phyloP scores from a whole-genome alignment of 2,797 vertebrate species.

The Micropoecilia bifurca region DNA sequence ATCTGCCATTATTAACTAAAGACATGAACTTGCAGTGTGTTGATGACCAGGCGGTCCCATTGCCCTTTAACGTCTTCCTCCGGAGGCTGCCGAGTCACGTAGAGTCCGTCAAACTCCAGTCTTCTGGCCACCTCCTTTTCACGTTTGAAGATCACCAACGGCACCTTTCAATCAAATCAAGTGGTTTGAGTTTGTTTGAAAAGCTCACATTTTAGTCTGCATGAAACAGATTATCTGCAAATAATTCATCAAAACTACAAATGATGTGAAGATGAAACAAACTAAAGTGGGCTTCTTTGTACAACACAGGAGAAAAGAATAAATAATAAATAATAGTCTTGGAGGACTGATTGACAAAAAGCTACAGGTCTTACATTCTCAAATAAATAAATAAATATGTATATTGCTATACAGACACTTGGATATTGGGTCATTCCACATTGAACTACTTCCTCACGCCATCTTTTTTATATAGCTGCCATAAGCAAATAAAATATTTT shows the following conservation, averaged over 20 bases:
- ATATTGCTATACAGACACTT: background rate
- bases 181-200: background rate
- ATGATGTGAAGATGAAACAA: background rate
- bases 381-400: background rate
- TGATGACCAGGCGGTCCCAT: constrained; percentile 94
- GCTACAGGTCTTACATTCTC: background rate
- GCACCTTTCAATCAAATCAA: constrained; percentile 82
- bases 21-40: constrained; percentile 85
- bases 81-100: constrained; percentile 90
- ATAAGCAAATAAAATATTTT: background rate
- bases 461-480: background rate
- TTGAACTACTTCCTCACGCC: background rate
- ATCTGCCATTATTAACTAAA: constrained; percentile 23
- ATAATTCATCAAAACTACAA: background rate
- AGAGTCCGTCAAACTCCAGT: constrained; percentile 91
- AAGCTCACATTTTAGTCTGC: background rate
- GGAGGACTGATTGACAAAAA: background rate
- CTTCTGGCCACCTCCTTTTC: constrained; percentile 94
- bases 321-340: background rate
- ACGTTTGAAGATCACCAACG: constrained; percentile 93
- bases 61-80: constrained; percentile 96
- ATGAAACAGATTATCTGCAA: background rate
- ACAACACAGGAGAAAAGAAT: background rate
- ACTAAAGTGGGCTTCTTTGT: background rate
- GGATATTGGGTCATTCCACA: background rate